Evolutionary conservation across 2,797 vertebrate genomes (phyloP), one percentile per base, ranked within the genome.

Genomic region (Hoplostethus atlanticus): DNA sequence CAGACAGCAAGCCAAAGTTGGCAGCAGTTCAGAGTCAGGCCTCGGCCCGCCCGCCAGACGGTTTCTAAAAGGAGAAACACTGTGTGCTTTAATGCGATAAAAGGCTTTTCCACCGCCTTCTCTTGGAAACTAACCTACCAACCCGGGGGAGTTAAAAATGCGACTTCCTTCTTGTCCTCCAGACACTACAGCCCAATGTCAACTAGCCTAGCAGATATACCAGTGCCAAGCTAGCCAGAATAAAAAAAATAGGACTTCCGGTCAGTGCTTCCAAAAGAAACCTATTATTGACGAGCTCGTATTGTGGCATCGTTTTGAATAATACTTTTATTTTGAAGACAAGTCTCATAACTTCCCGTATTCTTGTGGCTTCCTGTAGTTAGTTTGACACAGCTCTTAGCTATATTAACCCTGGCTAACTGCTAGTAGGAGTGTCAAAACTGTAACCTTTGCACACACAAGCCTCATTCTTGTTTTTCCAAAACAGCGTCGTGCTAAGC

Each of bases 151-250:
- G 46, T 4, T 8, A 31, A 16, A 60, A 58, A 25, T 28, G 12
- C 21, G 28, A 31, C 1, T 4, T 25, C 30, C 6, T 50, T 5
- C 5, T 40, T 77, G 86, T 77, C 81, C 87, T 89, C 87, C 73
- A 86, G 25, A 64, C 53, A 6, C 25, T 47, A 67, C 50, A 56
- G 59, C 0, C 63, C 79, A 91, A 89, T 84, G 87, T 87, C 89
- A 87, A 48, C 66, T 42, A 78, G 71, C 84, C 51, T 34, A 17
- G 73, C 73, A 80, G 73, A 80, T 66, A 44, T 46, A 34, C 13
- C 5, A 7, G 0, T 31, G 66, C 13, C n/a, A 71, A 67, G 42
- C 4, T 25, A 46, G 5, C 55, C 44, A 1, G 12, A 5, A 3
- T 56, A 1, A n/a, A 65, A 65, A 21, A 58, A 2, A 0, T 3